Evolutionary conservation across 2,113 vertebrate species (phyloP).

Genomic region (Gambusia holbrooki): DNA sequence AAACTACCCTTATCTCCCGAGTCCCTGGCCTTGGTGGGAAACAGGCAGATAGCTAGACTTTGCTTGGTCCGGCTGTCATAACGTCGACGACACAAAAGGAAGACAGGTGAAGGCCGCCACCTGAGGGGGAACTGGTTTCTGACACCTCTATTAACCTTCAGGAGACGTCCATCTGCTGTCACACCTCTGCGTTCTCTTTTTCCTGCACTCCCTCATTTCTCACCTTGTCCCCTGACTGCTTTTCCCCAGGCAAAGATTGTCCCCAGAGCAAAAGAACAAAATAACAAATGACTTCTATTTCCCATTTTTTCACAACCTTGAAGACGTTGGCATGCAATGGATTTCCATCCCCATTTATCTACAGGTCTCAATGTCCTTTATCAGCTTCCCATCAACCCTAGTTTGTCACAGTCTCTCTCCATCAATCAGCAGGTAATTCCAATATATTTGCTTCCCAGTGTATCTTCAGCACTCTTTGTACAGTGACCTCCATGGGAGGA

Average conservation of each 20-base stretch:
- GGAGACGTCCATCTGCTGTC: conserved; percentile 43
- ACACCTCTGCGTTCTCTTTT: conserved; percentile 19
- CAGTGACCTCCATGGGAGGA: conserved; percentile 16
- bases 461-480: conserved; percentile 5
- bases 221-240: conserved; percentile 29
- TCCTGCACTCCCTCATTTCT: conserved; percentile 24
- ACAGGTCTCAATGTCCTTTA: conserved; percentile 23
- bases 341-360: conserved; percentile 42
- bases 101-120: conserved; percentile 52
- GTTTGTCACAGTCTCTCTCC: conserved; percentile 12
- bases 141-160: conserved; percentile 79
- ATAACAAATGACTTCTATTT: conserved; percentile 50
- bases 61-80: conserved; percentile 53
- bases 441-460: conserved; percentile 12
- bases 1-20: conserved; percentile 37
- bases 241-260: conserved; percentile 36
- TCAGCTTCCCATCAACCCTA: not conserved
- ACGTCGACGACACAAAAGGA: conserved; percentile 35
- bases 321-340: conserved; percentile 36
- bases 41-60: conserved; percentile 28
- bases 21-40: conserved; percentile 43
- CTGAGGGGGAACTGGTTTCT: conserved; percentile 47
- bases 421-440: conserved; percentile 3
- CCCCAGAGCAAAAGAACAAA: conserved; percentile 44
- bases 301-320: conserved; percentile 17